phyloP scores from a whole-genome alignment of 1,140 invertebrate species.

The Pygmarrhopalites habei region DNA sequence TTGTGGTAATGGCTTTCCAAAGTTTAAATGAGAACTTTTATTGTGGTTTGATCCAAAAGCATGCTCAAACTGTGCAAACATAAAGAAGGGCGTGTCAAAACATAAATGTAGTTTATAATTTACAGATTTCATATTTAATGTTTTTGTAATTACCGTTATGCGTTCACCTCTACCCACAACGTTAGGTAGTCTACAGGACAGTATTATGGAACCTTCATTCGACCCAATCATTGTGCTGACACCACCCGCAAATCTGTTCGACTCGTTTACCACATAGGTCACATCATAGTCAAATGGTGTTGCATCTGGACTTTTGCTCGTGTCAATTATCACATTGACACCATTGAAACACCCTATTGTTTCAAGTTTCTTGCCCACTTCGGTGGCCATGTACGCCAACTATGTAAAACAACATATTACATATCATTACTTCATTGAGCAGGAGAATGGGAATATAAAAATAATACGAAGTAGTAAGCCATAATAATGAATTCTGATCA shows the following conservation, averaged over 20 bases:
- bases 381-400: constrained; percentile 47
- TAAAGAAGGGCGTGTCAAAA: too few relatives aligned
- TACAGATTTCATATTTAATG: too few relatives aligned
- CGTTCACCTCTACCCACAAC: constrained; percentile 72
- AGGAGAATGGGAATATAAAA: background rate
- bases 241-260: constrained; percentile 64
- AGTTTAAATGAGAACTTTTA: constrained; percentile 62
- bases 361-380: constrained; percentile 61
- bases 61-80: too few relatives aligned
- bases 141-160: too few relatives aligned
- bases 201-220: constrained; percentile 71
- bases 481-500: constrained; percentile 3
- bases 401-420: constrained; percentile 37
- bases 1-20: constrained; percentile 65
- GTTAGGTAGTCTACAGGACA: constrained; percentile 67
- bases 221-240: constrained; percentile 74
- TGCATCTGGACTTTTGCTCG: constrained; percentile 61
- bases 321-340: constrained; percentile 72
- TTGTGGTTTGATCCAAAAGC: constrained; percentile 63
- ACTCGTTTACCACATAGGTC: constrained; percentile 71
- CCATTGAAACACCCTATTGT: constrained; percentile 73
- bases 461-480: background rate
- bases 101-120: too few relatives aligned
- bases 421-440: background rate
- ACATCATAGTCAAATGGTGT: constrained; percentile 72